A percentile compares a stretch with the other conserved stretches of the same genome.
Evolutionary conservation across 1,140 invertebrate species (phyloP).

Genomic region (Heliothis subflexa): DNA sequence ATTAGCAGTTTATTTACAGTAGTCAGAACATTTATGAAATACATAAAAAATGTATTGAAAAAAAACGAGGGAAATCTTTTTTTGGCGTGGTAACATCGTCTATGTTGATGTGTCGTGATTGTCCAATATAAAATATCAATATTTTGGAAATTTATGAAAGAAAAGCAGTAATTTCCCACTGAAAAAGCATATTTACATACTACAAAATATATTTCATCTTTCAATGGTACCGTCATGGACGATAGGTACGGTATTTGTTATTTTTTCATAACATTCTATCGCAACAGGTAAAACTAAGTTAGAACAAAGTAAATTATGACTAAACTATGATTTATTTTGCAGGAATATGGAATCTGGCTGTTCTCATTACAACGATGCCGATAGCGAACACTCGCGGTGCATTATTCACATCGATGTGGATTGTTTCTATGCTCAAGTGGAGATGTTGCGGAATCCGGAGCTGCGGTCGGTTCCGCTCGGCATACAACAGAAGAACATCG

Average conservation of each 20-base stretch:
- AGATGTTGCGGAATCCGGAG: conserved; percentile 90
- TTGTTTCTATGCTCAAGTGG: conserved; percentile 94
- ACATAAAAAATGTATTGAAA: background rate
- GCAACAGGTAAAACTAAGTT: conserved; percentile 79
- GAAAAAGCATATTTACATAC: conserved; percentile 70
- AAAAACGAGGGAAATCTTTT: conserved; percentile 48
- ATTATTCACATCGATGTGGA: conserved; percentile 93
- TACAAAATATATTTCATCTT: conserved; percentile 68
- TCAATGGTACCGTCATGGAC: conserved; percentile 73
- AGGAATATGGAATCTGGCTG: conserved; percentile 83
- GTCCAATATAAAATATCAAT: conserved; percentile 83
- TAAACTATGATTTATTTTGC: conserved; percentile 76
- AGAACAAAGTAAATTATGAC: conserved; percentile 78
- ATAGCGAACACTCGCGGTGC: conserved; percentile 86
- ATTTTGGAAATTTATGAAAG: conserved; percentile 83
- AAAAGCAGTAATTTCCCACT: conserved; percentile 72
- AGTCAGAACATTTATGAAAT: background rate
- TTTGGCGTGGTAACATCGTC: conserved; percentile 67
- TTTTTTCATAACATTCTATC: conserved; percentile 61
- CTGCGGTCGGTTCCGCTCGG: conserved; percentile 89
- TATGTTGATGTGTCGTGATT: conserved; percentile 86
- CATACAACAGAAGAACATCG: conserved; percentile 92
- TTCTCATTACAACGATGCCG: conserved; percentile 70
- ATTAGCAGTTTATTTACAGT: too few relatives aligned
- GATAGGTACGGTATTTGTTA: conserved; percentile 73